Base-by-base conservation (phyloP, 2,888 invertebrate genomes). In the Erebia aethiops region DNA sequence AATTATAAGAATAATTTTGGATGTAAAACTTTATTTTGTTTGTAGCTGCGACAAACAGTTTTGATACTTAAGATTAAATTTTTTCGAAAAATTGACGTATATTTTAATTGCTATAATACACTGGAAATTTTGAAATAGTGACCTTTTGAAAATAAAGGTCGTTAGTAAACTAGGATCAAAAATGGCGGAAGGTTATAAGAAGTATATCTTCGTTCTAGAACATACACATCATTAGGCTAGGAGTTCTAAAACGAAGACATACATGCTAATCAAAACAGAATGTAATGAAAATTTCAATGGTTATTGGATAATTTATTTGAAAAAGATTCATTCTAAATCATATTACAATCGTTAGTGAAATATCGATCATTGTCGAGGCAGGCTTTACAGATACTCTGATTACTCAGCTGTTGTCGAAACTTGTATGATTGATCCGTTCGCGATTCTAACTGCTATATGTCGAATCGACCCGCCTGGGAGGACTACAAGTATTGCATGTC, bases 301-400 rank as follows among this genome's bases (percentile, higher is more conserved):
- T n/a, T n/a, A n/a, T n/a, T n/a, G n/a, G 46, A 46, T n/a, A 35
- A n/a, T 58, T 11, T 58, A 58, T 58, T 58, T 43, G 35, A 61
- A 11, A 43, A 43, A 43, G 11, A 43, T 61, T 60, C 9, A 41
- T 60, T 61, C 43, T 61, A 18, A 10, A 18, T 43, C 18, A n/a
- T 35, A n/a, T 16, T 10, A 43, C 46, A 49, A 35, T 35, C 26
- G 62, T 21, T 8, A 16, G 62, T 8, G 26, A 11, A 57, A 21
- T 49, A 61, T 46, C 61, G 13, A 62, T 62, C 62, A 62, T 46
- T 62, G 49, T 62, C 62, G 49, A 14, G 46, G 7, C 18, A 46
- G 61, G 61, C 43, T 43, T 61, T 61, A 61, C 18, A 11, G 21
- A 21, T 49, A 46, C 21, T 49, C 7, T 8, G 49, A 14, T 62